These are phyloP conservation scores for Conomelus anceps DNA, from an alignment of 2,888 invertebrate genomes.

Conservation along the genomic window DNA sequence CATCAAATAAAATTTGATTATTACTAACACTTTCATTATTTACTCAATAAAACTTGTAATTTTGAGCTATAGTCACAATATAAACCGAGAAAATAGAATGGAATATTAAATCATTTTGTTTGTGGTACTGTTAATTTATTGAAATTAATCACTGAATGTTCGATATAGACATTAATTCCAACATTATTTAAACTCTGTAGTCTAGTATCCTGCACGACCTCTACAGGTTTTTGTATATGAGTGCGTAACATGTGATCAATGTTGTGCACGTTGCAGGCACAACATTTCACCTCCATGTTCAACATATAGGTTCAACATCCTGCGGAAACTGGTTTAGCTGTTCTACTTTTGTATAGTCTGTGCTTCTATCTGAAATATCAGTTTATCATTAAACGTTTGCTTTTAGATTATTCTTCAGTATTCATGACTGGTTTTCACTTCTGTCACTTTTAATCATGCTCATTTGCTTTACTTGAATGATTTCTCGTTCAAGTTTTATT, in stretches of 20 bases:
- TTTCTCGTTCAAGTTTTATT: neutral
- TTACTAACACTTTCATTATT: too few relatives aligned
- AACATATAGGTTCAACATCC: neutral
- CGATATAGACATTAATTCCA: neutral
- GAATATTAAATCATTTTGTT: too few relatives aligned
- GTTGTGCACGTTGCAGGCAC: neutral
- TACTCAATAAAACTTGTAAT: too few relatives aligned
- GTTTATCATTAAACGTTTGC: neutral
- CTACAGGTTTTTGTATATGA: neutral
- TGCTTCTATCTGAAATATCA: neutral
- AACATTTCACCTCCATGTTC: neutral
- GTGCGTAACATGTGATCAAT: neutral
- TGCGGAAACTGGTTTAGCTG: neutral
- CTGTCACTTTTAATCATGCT: neutral
- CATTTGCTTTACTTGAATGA: neutral
- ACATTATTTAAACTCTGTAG: neutral
- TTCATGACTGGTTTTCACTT: neutral
- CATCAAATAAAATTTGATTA: too few relatives aligned
- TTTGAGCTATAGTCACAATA: too few relatives aligned
- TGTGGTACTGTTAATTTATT: too few relatives aligned
- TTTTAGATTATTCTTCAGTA: neutral
- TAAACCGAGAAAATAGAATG: too few relatives aligned
- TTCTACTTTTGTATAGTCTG: neutral
- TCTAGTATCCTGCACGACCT: neutral
- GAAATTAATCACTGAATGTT: neutral